A percentile compares a stretch with the other conserved stretches of the same genome.
Evolutionary conservation across 2,113 vertebrate species (phyloP).

Genomic region (Callipepla squamata): DNA sequence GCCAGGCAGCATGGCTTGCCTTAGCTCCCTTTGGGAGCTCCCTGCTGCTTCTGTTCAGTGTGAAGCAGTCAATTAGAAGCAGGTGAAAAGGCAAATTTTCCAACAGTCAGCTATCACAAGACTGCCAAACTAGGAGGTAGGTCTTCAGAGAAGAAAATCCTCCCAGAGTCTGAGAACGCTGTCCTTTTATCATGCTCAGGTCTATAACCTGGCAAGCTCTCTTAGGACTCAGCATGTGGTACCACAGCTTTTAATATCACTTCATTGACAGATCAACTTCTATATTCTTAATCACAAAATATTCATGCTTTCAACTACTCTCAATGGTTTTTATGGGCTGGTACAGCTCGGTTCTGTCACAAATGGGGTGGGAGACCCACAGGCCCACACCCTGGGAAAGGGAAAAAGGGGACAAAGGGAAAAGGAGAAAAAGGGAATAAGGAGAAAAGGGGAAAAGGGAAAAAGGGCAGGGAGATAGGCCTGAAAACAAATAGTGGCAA

Average conservation of each 20-base stretch:
- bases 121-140: not conserved
- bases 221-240: not conserved
- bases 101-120: not conserved
- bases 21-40: not conserved
- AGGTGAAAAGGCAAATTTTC: conserved; percentile 23
- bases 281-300: not conserved
- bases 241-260: not conserved
- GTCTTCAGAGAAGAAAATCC: not conserved
- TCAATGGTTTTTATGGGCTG: not conserved
- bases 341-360: too few species aligned
- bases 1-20: not conserved
- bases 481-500: too few species aligned
- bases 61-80: conserved; percentile 37
- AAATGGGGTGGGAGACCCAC: too few species aligned
- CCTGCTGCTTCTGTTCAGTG: not conserved
- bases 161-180: not conserved
- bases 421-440: too few species aligned
- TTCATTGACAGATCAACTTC: not conserved
- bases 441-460: too few species aligned
- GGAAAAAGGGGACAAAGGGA: too few species aligned
- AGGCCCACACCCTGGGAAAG: too few species aligned
- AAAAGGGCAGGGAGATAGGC: too few species aligned
- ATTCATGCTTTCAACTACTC: not conserved
- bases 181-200: not conserved
- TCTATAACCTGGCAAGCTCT: not conserved